phyloP scores from a whole-genome alignment of 2,797 vertebrate genomes.

The Coccyzus lansbergi region DNA sequence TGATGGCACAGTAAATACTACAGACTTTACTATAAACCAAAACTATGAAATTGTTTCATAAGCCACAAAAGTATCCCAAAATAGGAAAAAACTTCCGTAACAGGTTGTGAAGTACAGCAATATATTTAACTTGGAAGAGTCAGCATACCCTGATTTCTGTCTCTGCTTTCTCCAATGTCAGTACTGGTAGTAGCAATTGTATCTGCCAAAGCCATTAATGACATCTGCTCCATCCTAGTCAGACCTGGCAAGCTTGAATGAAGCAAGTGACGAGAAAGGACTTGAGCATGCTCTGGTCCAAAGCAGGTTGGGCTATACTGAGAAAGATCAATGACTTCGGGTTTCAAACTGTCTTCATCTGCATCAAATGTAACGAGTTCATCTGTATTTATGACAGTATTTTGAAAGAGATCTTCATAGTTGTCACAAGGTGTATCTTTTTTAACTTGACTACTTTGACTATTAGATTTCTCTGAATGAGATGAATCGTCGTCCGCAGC shows the following conservation, averaged over 20 bases:
- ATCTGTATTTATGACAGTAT: constrained; percentile 71
- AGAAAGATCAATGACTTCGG: constrained; percentile 92
- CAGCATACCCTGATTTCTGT: constrained; percentile 85
- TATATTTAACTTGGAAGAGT: not conserved
- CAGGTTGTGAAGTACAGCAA: not conserved
- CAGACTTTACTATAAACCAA: not conserved
- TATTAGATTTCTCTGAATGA: constrained; percentile 81
- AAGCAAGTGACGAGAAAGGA: constrained; percentile 93
- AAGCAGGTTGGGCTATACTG: constrained; percentile 93
- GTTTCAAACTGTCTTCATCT: constrained; percentile 82
- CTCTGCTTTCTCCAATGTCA: constrained; percentile 91
- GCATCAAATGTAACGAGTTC: constrained; percentile 79
- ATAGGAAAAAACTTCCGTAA: not conserved
- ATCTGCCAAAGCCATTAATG: constrained; percentile 95
- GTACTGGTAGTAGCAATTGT: constrained; percentile 96
- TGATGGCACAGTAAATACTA: not conserved
- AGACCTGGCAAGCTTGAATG: constrained; percentile 96
- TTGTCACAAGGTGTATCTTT: constrained; percentile 80
- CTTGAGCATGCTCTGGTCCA: constrained; percentile 93
- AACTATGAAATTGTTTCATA: not conserved
- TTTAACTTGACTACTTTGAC: constrained; percentile 77
- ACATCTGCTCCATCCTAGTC: constrained; percentile 97
- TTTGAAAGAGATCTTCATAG: constrained; percentile 94
- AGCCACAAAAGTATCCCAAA: not conserved
- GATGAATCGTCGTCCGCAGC: constrained; percentile 90